Percentiles rank a stretch among this genome's conserved stretches.
Evolutionary conservation across 2,888 invertebrate genomes (phyloP).

Genomic region (Standfussiana lucernea): DNA sequence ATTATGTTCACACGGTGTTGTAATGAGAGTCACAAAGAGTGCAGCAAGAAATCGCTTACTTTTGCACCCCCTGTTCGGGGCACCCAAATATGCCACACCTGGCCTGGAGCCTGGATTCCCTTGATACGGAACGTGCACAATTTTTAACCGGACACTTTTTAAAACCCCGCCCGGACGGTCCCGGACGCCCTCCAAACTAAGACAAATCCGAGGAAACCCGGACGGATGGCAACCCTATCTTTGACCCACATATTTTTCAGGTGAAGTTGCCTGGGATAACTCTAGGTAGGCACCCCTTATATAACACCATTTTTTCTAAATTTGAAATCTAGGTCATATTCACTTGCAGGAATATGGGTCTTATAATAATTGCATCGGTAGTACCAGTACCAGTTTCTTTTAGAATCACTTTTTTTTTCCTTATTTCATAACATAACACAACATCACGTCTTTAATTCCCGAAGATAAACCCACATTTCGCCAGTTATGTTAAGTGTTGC

Average conservation of each 20-base stretch:
- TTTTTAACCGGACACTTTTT: background rate
- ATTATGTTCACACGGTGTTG: background rate
- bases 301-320: background rate
- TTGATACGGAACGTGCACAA: background rate
- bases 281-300: background rate
- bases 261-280: background rate
- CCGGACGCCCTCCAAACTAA: background rate
- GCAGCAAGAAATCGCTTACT: background rate
- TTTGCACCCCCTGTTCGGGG: background rate
- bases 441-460: too few species aligned
- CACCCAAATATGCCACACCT: background rate
- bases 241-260: constrained; percentile 3
- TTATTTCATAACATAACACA: too few species aligned
- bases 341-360: background rate
- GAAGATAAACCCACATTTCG: too few species aligned
- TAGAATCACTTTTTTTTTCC: background rate
- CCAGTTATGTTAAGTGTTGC: too few species aligned
- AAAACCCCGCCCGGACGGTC: background rate
- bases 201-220: background rate
- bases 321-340: constrained; percentile 7
- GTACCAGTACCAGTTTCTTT: background rate
- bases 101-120: background rate
- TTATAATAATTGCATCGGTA: background rate
- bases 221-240: background rate
- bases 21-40: too few species aligned